These are phyloP conservation scores for Xerus rutilus DNA, from an alignment of 2,797 vertebrate species.

Conservation along the genomic window DNA sequence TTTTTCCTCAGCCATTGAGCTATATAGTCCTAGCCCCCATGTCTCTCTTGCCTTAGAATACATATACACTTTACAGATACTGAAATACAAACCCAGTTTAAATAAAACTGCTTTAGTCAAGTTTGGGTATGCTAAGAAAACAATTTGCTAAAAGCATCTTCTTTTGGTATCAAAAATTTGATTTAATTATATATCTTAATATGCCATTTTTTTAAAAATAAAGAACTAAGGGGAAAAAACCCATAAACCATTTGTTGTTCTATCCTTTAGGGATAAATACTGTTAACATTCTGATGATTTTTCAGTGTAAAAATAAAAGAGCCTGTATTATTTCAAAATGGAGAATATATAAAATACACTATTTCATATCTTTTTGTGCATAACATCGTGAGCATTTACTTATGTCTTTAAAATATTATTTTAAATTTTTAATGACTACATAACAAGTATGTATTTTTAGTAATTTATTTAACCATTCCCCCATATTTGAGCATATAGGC, in stretches of 20 bases:
- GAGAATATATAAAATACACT: background rate
- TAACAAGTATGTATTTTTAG: background rate
- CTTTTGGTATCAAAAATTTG: background rate
- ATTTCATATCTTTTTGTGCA: constrained; percentile 20
- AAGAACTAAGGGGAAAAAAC: background rate
- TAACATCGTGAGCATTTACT: background rate
- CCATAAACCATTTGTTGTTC: background rate
- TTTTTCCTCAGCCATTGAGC: background rate
- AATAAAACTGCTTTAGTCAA: constrained; percentile 27
- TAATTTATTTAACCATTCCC: background rate
- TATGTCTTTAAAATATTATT: constrained; percentile 44
- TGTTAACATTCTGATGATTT: constrained; percentile 9
- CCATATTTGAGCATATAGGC: background rate
- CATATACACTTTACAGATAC: background rate
- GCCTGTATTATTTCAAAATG: constrained; percentile 55
- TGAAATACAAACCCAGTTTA: constrained; percentile 10
- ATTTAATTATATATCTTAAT: constrained; percentile 31
- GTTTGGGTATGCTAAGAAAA: constrained; percentile 35
- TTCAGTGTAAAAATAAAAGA: constrained; percentile 6
- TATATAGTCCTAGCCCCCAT: background rate
- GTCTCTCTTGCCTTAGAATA: background rate
- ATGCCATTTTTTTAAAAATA: background rate
- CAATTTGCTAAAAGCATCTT: background rate
- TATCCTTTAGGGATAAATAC: constrained; percentile 10
- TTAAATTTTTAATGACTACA: constrained; percentile 17